Evolutionary conservation across 2,797 vertebrate species (phyloP).

Genomic region (Picus viridis): DNA sequence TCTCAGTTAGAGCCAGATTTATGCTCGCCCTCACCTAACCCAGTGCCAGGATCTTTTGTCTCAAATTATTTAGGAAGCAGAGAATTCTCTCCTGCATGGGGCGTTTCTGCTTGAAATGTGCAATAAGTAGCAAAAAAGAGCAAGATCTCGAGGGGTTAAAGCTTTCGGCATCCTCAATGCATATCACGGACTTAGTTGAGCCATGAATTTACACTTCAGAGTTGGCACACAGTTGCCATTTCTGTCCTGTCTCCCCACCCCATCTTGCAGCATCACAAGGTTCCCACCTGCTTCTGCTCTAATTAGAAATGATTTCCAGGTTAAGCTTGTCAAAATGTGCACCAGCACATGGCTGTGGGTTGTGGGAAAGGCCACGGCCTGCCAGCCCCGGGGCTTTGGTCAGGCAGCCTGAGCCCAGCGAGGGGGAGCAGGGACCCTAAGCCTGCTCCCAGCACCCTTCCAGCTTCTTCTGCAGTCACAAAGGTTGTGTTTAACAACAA

Average conservation of each 20-base stretch:
- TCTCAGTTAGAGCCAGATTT: conserved; percentile 29
- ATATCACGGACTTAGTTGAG: neutral
- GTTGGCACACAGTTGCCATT: neutral
- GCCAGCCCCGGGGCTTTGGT: accelerated
- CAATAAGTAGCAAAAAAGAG: neutral
- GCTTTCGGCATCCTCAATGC: neutral
- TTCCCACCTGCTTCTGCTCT: neutral
- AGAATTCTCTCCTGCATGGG: neutral
- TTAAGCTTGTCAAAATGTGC: neutral
- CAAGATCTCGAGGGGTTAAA: neutral
- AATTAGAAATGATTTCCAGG: neutral
- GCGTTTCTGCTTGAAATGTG: neutral
- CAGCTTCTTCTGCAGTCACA: neutral
- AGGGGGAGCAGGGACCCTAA: neutral
- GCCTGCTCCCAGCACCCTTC: neutral
- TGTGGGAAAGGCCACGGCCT: neutral
- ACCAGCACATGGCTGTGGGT: accelerated
- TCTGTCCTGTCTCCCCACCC: neutral
- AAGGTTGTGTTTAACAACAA: neutral
- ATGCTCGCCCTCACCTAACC: neutral
- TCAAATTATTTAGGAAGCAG: neutral
- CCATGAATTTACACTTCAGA: neutral
- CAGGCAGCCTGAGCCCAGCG: accelerated
- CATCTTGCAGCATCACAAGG: neutral
- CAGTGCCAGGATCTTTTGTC: conserved; percentile 5